Evolutionary conservation across 2,888 invertebrate species (phyloP), one percentile per base, ranked within the genome.

Genomic region (Lasioglossum zephyrum): DNA sequence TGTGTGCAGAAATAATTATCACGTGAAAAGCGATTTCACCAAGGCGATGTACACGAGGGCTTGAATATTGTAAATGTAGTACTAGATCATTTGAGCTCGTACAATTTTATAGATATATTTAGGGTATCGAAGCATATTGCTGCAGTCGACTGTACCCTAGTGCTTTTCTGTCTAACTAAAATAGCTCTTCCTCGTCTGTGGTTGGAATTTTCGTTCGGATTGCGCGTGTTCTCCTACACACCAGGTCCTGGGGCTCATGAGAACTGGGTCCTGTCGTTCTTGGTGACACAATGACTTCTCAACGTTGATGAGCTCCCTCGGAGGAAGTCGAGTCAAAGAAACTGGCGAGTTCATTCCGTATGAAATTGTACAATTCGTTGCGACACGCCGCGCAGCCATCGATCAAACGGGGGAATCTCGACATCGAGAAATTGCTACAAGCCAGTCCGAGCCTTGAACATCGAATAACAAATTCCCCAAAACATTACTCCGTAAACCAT

Each of bases 221-320:
- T 3, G 76, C 83, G 79, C 60, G 41, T 41, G 47, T 72, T 44
- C n/a, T n/a, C 72, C 74, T 49, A 73, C 81, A 22, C 66, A 57
- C 36, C 6, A n/a, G 53, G 16, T 79, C 80, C 31, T 18, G n/a
- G n/a, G n/a, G 47, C 73, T 77, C 84, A 31, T 84, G 86, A 66
- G 86, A 86, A 86, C 77, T 69, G 73, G 85, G 80, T 70, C 79
- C 75, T 73, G 26, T 75, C 53, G 73, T 79, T 83, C 75, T 57
- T 73, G 74, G 53, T 78, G 85, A 84, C 84, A 84, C 85, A 77
- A 85, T 85, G 74, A 83, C 77, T 85, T 83, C 85, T 49, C 83
- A 69, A 73, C 66, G 83, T 63, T 60, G 63, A n/a, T 39, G 31
- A 18, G 39, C 39, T 39, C 75, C 26, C 39, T 26, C 75, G 41